Conservation (phyloP, 2,113 vertebrate species). For the Psephotus haematonotus region DNA sequence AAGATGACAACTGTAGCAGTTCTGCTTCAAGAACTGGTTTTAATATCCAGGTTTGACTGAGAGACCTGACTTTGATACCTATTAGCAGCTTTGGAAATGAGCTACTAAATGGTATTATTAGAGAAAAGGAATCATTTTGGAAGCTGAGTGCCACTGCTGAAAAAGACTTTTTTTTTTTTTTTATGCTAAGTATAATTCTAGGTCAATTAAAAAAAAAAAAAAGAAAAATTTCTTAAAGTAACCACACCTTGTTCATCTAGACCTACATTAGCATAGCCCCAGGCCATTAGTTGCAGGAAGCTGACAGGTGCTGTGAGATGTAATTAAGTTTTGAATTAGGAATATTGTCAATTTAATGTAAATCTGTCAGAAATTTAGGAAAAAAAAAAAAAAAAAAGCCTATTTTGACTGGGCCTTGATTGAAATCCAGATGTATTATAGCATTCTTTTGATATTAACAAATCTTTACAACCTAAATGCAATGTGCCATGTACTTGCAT, state of each 20-base stretch:
- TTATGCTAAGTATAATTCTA: neutral
- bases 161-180: neutral
- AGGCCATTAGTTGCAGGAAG: conserved; percentile 53
- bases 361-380: conserved; percentile 55
- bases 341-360: conserved; percentile 54
- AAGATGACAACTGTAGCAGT: conserved; percentile 49
- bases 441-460: conserved; percentile 48
- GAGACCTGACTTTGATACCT: conserved; percentile 21
- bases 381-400: neutral
- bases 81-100: conserved; percentile 54
- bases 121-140: conserved; percentile 30
- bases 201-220: neutral
- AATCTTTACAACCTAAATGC: conserved; percentile 27
- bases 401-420: conserved; percentile 25
- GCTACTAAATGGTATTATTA: conserved; percentile 39
- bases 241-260: neutral
- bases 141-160: conserved; percentile 14
- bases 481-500: conserved; percentile 14
- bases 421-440: conserved; percentile 11
- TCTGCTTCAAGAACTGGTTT: conserved; percentile 23
- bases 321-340: conserved; percentile 71
- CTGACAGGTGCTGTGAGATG: conserved; percentile 50
- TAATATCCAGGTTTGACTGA: conserved; percentile 32
- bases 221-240: neutral
- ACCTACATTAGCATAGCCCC: conserved; percentile 14